A percentile compares a stretch with the other conserved stretches of the same genome.
phyloP scores from a whole-genome alignment of 2,797 vertebrate species.

The Eleutherodactylus coqui region DNA sequence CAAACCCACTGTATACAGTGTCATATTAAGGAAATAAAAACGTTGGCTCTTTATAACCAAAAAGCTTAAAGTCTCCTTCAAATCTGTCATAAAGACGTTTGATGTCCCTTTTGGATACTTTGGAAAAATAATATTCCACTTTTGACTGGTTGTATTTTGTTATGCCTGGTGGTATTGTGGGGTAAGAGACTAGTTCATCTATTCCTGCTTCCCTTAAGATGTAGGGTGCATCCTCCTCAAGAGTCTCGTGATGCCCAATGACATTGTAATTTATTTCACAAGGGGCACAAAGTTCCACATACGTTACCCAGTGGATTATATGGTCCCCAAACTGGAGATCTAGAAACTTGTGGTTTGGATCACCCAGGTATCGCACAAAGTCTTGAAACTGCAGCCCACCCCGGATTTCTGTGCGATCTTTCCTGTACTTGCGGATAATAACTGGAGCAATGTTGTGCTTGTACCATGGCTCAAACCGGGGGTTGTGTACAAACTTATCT shows the following conservation, averaged over 20 bases:
- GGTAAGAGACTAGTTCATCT: conserved; percentile 88
- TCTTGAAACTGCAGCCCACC: conserved; percentile 95
- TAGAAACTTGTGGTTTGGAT: conserved; percentile 85
- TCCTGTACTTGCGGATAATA: conserved; percentile 94
- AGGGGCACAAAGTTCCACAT: conserved; percentile 91
- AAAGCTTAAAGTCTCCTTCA: conserved; percentile 92
- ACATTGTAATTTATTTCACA: conserved; percentile 90
- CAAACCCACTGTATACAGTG: neutral
- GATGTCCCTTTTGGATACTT: conserved; percentile 89
- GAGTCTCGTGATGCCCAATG: conserved; percentile 94
- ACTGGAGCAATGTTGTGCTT: conserved; percentile 92
- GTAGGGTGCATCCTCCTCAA: conserved; percentile 89
- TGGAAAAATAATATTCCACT: conserved; percentile 90
- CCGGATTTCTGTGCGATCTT: conserved; percentile 79
- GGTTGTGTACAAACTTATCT: conserved; percentile 97
- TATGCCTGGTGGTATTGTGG: conserved; percentile 93
- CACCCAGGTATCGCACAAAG: conserved; percentile 95
- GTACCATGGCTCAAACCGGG: conserved; percentile 97
- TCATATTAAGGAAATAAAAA: conserved; percentile 85
- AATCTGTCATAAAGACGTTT: conserved; percentile 87
- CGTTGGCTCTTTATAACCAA: conserved; percentile 89
- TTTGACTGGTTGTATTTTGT: conserved; percentile 93
- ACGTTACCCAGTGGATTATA: conserved; percentile 96
- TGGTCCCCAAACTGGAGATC: conserved; percentile 93
- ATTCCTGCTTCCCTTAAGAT: conserved; percentile 90